These are phyloP conservation scores for Hetaerina americana DNA, from an alignment of 1,140 invertebrate species.

Conservation along the genomic window DNA sequence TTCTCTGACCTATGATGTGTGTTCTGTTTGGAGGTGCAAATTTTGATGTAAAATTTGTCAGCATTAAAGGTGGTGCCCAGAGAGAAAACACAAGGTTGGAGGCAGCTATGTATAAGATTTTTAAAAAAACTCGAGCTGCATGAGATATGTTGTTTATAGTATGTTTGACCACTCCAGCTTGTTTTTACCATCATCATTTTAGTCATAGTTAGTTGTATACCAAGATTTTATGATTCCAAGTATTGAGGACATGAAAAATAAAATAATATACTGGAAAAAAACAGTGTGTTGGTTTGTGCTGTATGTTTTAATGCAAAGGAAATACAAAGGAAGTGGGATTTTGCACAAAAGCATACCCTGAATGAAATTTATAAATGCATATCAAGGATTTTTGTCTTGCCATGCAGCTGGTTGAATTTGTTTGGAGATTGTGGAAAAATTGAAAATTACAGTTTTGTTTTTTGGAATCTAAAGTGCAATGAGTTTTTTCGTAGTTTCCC, in stretches of 20 bases:
- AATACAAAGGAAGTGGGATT: not conserved
- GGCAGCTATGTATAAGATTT: not conserved
- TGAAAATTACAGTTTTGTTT: not conserved
- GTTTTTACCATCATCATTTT: not conserved
- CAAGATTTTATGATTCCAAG: not conserved
- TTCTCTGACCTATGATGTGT: not conserved
- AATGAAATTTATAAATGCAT: not conserved
- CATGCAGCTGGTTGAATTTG: not conserved
- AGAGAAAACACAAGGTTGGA: not conserved
- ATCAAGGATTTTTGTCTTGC: not conserved
- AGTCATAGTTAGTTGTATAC: not conserved
- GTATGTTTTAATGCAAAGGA: not conserved
- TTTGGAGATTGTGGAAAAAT: not conserved
- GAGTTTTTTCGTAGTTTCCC: not conserved
- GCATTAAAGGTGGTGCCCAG: not conserved
- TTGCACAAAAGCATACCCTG: not conserved
- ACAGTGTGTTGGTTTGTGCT: not conserved
- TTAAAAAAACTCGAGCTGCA: not conserved
- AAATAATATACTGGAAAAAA: not conserved
- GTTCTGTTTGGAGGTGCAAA: not conserved
- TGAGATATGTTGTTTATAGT: not conserved
- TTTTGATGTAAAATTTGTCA: not conserved
- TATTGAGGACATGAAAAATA: not conserved
- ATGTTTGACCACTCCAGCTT: not conserved
- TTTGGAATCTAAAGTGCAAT: not conserved